phyloP scores from a whole-genome alignment of 2,113 vertebrate genomes.

The Toxotes chatareus region DNA sequence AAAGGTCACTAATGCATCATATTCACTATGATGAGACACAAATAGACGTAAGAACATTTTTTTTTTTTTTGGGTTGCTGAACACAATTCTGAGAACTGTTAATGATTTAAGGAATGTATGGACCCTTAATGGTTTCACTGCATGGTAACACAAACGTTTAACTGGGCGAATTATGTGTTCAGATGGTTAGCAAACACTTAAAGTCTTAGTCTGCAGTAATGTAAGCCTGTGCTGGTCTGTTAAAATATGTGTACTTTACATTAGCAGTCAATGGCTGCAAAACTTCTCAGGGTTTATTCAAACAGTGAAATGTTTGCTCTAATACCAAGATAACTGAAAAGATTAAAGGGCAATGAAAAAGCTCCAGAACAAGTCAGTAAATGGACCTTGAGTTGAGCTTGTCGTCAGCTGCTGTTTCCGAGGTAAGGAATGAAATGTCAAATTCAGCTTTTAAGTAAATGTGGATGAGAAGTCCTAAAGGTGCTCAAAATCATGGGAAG shows the following conservation, averaged over 20 bases:
- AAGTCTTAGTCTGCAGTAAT: neutral
- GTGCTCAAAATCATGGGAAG: neutral
- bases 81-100: conserved; percentile 15
- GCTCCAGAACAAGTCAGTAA: neutral
- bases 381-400: neutral
- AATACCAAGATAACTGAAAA: conserved; percentile 9
- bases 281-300: conserved; percentile 18
- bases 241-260: conserved; percentile 31
- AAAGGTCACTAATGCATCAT: neutral
- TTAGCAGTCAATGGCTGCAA: conserved; percentile 16
- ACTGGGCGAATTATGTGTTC: conserved; percentile 11
- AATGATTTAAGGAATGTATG: conserved; percentile 35
- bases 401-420: conserved; percentile 6
- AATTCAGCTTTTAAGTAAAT: neutral
- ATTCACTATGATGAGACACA: neutral
- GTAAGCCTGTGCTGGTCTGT: neutral
- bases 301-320: conserved; percentile 46
- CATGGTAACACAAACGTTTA: conserved; percentile 44
- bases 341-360: conserved; percentile 9
- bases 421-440: neutral
- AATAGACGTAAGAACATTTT: neutral
- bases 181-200: conserved; percentile 31
- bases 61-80: neutral
- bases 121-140: conserved; percentile 3
- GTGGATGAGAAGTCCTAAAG: neutral